A percentile compares a stretch with the other conserved stretches of the same genome.
These are phyloP conservation scores for Oryzias woworae DNA, from an alignment of 2,113 vertebrate species.

Conservation along the genomic window DNA sequence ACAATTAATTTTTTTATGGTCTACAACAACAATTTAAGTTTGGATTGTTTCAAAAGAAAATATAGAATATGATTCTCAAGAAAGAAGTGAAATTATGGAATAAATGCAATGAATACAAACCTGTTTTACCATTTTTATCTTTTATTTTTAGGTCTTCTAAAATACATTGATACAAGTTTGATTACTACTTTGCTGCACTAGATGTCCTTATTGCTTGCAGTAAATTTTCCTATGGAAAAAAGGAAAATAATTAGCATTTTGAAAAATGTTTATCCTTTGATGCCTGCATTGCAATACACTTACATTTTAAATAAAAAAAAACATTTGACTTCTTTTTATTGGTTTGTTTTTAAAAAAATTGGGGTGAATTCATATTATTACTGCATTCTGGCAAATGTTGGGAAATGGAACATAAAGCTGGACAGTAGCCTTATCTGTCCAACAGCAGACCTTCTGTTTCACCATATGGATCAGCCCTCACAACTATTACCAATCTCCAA, in stretches of 20 bases:
- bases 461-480: constrained; percentile 45
- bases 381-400: background rate
- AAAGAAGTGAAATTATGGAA: no score
- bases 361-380: background rate
- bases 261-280: no score
- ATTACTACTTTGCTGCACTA: no score
- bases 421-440: background rate
- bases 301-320: no score
- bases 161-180: no score
- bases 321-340: background rate
- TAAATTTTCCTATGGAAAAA: no score
- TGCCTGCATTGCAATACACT: no score
- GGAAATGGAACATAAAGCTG: background rate
- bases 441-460: constrained; percentile 37
- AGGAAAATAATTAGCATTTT: no score
- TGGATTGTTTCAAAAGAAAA: background rate
- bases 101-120: no score
- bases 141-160: no score
- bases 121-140: no score
- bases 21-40: background rate
- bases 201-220: no score
- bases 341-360: background rate
- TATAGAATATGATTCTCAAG: background rate
- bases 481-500: constrained; percentile 8
- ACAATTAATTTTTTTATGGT: background rate